phyloP scores from a whole-genome alignment of 1,140 invertebrate species.

The Diuraphis noxia region DNA sequence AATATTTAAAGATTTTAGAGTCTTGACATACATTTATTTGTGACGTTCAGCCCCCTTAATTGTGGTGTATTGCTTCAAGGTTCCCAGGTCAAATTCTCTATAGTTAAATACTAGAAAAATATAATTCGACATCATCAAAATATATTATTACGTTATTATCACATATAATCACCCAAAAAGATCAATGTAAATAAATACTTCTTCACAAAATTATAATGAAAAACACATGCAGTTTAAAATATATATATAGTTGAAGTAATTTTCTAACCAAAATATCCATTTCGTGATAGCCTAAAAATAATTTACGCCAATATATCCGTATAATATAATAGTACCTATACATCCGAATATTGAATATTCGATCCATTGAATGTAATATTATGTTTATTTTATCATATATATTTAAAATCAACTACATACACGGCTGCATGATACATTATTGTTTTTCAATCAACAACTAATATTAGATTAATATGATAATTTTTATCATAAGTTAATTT shows the following conservation, averaged over 20 bases:
- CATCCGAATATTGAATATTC: neutral
- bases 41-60: slow-evolving; percentile 34
- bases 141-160: neutral
- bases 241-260: neutral
- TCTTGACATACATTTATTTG: slow-evolving; percentile 38
- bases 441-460: neutral
- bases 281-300: neutral
- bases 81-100: slow-evolving; percentile 7
- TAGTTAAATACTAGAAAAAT: neutral
- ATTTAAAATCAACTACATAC: neutral
- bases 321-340: neutral
- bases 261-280: neutral
- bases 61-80: slow-evolving; percentile 24
- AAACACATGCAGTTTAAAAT: neutral
- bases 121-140: neutral
- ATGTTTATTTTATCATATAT: neutral
- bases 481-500: neutral
- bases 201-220: neutral
- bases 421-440: neutral
- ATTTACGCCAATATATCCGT: neutral
- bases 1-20: neutral
- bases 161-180: neutral
- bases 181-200: neutral
- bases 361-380: neutral
- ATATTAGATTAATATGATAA: neutral